Evolutionary conservation across 2,113 vertebrate species (phyloP).

Genomic region (Gymnobelideus leadbeateri): DNA sequence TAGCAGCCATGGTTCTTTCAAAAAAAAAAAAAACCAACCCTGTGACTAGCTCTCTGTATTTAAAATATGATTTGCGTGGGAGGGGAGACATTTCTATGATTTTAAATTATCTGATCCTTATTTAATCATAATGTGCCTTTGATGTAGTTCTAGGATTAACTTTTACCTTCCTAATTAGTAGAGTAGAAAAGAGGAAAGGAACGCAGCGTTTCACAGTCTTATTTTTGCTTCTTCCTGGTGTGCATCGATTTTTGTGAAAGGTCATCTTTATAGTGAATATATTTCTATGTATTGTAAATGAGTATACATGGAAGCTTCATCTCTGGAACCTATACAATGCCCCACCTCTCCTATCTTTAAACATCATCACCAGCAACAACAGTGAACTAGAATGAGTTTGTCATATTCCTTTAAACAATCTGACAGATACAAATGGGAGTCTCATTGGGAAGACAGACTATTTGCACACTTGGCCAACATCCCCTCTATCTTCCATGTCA

Average conservation of each 20-base stretch:
- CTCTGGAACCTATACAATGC: background rate
- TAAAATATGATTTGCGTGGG: background rate
- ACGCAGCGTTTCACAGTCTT: background rate
- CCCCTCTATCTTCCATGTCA: background rate
- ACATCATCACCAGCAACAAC: background rate
- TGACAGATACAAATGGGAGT: background rate
- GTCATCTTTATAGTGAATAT: background rate
- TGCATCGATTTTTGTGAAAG: background rate
- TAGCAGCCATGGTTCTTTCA: background rate
- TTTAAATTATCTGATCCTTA: background rate
- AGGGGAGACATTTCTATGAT: background rate
- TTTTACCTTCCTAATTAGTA: background rate
- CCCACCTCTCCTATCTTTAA: background rate
- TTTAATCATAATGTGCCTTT: constrained; percentile 1
- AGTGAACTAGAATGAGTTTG: background rate
- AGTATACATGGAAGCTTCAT: background rate
- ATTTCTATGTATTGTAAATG: background rate
- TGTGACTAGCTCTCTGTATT: background rate
- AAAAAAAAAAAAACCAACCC: background rate
- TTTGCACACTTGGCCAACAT: too few species aligned
- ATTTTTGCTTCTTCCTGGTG: background rate
- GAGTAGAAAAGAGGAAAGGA: background rate
- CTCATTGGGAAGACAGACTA: background rate
- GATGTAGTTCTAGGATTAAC: background rate
- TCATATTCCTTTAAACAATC: background rate